phyloP scores from a whole-genome alignment of 2,797 vertebrate genomes.

The Pogoniulus pusillus region DNA sequence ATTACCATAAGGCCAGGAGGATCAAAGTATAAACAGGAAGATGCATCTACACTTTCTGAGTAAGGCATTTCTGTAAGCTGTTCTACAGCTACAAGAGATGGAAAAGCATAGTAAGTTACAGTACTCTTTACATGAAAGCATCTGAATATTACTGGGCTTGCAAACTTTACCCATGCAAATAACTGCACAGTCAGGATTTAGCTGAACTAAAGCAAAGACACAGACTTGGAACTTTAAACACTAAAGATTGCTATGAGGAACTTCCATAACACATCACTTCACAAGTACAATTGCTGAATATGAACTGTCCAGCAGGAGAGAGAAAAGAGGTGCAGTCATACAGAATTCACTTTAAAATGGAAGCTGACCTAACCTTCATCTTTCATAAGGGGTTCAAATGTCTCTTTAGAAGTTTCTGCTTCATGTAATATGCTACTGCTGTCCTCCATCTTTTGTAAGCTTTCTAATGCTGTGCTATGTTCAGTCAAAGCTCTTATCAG shows the following conservation, averaged over 20 bases:
- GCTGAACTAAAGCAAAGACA: background rate
- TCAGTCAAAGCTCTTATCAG: conserved; percentile 71
- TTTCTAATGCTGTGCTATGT: conserved; percentile 74
- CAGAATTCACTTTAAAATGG: background rate
- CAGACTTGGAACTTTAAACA: background rate
- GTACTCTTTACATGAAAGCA: background rate
- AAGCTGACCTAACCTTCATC: conserved; percentile 68
- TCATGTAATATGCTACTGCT: background rate
- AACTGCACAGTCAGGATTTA: background rate
- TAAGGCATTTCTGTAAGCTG: conserved; percentile 10
- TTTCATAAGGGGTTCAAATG: background rate
- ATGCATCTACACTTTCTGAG: conserved; percentile 33
- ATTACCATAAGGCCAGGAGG: conserved; percentile 64
- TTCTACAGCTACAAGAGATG: conserved; percentile 62
- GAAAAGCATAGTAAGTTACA: conserved; percentile 30
- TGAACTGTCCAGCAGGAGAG: background rate
- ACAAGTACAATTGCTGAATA: background rate
- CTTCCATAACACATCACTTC: background rate
- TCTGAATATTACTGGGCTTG: background rate
- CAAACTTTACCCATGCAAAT: background rate
- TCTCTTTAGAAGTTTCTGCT: background rate
- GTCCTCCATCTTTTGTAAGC: conserved; percentile 64
- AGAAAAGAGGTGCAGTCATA: background rate
- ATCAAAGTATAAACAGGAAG: conserved; percentile 31
- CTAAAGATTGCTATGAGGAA: background rate